Percentiles rank a stretch among this genome's conserved stretches.
These are phyloP conservation scores for Benthosema pterotum DNA, from an alignment of 2,797 vertebrate genomes.

Conservation along the genomic window DNA sequence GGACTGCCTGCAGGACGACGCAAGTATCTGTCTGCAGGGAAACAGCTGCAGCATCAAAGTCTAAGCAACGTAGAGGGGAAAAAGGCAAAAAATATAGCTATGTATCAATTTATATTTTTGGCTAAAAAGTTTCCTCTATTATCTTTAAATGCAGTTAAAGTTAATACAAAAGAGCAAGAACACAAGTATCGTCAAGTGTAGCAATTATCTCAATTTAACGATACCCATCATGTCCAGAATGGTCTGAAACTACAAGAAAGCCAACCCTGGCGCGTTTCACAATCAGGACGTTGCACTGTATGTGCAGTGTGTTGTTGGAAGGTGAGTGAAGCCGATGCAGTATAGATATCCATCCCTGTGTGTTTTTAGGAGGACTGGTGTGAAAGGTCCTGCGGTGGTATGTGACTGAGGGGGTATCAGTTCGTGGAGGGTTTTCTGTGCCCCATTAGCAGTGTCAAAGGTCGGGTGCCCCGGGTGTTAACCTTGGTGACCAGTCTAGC, in stretches of 20 bases:
- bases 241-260: no score
- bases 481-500: slow-evolving; percentile 85
- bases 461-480: slow-evolving; percentile 83
- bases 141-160: no score
- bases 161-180: no score
- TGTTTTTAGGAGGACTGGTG: slow-evolving; percentile 70
- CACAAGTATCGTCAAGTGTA: neutral
- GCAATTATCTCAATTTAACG: neutral
- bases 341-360: slow-evolving; percentile 67
- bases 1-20: no score
- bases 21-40: no score
- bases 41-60: no score
- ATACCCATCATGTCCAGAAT: slow-evolving; percentile 5
- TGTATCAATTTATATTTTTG: no score
- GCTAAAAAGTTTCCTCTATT: no score
- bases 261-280: no score
- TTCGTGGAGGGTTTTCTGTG: slow-evolving; percentile 82
- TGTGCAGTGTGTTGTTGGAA: slow-evolving; percentile 39
- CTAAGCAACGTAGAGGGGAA: no score
- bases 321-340: slow-evolving; percentile 53
- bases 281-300: neutral
- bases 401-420: slow-evolving; percentile 80
- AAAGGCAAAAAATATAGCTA: no score
- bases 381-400: slow-evolving; percentile 85
- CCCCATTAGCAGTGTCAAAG: slow-evolving; percentile 87